phyloP scores from a whole-genome alignment of 2,888 invertebrate species.

The Pristionchus exspectatus region DNA sequence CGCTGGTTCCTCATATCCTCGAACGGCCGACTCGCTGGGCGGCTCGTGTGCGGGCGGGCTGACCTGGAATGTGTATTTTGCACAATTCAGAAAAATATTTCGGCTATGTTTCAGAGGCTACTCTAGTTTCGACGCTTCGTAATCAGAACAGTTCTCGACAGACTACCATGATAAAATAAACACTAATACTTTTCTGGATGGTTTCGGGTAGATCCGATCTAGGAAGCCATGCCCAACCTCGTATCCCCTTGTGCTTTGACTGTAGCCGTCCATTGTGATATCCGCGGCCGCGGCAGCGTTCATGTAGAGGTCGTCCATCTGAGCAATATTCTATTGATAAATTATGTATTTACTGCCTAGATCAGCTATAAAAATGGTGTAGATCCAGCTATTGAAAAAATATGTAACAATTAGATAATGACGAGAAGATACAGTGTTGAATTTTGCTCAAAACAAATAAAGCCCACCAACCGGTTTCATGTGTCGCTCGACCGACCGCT shows the following conservation, averaged over 20 bases:
- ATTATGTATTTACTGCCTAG: no score
- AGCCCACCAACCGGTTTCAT: not conserved
- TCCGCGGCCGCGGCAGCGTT: not conserved
- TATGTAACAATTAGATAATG: no score
- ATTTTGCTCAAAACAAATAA: no score
- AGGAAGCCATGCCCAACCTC: not conserved
- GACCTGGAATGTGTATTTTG: not conserved
- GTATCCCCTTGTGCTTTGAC: conserved; percentile 11
- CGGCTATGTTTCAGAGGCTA: not conserved
- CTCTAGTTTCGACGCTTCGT: not conserved
- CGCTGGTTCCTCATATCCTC: conserved; percentile 1
- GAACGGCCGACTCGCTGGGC: not conserved
- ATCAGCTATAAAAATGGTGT: no score
- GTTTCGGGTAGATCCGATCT: no score
- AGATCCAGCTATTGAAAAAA: no score
- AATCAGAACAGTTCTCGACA: not conserved
- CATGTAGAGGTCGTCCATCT: conserved; percentile 42
- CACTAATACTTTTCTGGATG: no score
- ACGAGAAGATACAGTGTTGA: no score
- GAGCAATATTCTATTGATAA: not conserved
- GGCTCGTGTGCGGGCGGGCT: conserved; percentile 22
- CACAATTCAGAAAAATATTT: not conserved
- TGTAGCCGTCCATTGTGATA: conserved; percentile 11
- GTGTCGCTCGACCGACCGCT: conserved; percentile 35
- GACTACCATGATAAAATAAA: not conserved